Conservation (phyloP, 2,888 invertebrate species). For the Caenorhabditis sp. region DNA sequence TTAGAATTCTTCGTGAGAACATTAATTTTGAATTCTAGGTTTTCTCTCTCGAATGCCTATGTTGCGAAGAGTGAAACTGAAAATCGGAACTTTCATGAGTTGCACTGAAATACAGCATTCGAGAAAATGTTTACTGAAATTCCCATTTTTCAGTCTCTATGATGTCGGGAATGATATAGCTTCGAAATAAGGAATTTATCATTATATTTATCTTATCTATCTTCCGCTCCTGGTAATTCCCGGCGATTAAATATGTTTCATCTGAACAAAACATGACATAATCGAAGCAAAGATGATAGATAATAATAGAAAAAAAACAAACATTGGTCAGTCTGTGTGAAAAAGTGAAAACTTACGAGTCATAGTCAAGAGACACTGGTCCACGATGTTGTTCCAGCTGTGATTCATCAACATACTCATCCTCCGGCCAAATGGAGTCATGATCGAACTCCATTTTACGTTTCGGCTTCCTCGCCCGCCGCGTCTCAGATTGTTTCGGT, state of each 20-base stretch:
- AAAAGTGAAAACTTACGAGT: slow-evolving; percentile 44
- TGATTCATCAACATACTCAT: slow-evolving; percentile 37
- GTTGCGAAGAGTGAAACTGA: too few species aligned
- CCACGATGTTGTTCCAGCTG: slow-evolving; percentile 44
- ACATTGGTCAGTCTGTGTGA: neutral
- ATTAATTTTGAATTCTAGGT: too few species aligned
- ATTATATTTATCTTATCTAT: too few species aligned
- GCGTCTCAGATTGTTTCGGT: neutral
- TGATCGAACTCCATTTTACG: neutral
- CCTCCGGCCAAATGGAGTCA: slow-evolving; percentile 45
- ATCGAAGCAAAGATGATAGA: neutral
- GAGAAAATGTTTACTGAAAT: too few species aligned
- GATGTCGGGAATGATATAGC: too few species aligned
- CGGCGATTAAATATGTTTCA: neutral
- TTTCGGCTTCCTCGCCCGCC: neutral
- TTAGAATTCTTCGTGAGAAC: too few species aligned
- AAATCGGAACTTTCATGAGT: too few species aligned
- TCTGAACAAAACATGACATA: neutral
- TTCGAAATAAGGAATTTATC: too few species aligned
- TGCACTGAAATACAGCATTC: too few species aligned
- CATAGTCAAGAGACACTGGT: slow-evolving; percentile 44
- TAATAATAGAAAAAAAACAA: neutral
- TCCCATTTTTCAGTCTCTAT: too few species aligned
- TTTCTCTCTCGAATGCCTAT: too few species aligned
- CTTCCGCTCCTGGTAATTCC: neutral